Base-by-base conservation (phyloP, 1,140 invertebrate genomes). In the Copidosoma floridanum region DNA sequence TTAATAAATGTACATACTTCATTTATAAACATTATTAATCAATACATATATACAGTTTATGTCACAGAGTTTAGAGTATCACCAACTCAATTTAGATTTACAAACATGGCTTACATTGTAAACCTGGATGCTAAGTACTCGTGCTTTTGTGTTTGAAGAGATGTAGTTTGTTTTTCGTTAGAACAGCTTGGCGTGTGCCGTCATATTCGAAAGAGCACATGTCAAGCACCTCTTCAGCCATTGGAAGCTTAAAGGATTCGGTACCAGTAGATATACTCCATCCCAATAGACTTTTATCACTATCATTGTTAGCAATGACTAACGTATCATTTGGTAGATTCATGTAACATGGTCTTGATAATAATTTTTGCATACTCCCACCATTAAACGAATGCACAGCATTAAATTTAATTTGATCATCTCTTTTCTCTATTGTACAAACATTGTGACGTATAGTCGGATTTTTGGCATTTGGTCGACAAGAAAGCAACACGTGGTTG, bases 281-380 rank as follows among this genome's bases (percentile, higher is more conserved):
- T 1, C 92, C 68, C 57, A 81, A 82, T 24, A 90, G 71, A 21
- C 79, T 76, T 5, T 82, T 85, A 1, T 71, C 81, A 55, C 83
- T 85, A 73, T 91, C 88, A 58, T 88, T 83, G 66, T 88, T 83
- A 1, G 86, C 85, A 18, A 86, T 85, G 0, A 91, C 83, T 64
- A 90, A 76, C 1, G 84, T 81, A 43, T 84, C 81, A 53, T 81
- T 72, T 16, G 78, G 71, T 3, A 84, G 68, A 57, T 80, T 78
- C 53, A 89, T 66, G 27, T 88, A 81, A 46, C 82, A 83, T 2
- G 87, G 83, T 43, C 85, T 81, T 3, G 86, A 83, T 50, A 91
- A 75, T 18, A 86, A 70, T 4, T 84, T 85, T 62, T 88, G 87
- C 40, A 81, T 81, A 18, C 75, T 80, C 3, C 88, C 85, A 2